A percentile compares a stretch with the other conserved stretches of the same genome.
Conservation (phyloP, 2,888 invertebrate genomes). For the Psylliodes chrysocephalus region DNA sequence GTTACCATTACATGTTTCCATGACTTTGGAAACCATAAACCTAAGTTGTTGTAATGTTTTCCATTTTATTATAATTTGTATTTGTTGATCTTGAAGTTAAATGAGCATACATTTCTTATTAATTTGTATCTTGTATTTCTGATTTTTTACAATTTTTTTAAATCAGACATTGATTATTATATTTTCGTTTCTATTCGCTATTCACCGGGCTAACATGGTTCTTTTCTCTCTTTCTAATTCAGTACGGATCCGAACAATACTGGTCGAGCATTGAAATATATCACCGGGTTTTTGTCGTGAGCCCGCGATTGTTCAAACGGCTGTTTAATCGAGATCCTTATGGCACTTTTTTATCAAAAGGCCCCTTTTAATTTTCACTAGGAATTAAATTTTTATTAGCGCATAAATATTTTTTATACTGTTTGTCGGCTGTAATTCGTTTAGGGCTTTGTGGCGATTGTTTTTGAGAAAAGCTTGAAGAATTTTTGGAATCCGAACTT, state of each 20-base stretch:
- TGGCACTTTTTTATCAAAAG: slow-evolving; percentile 43
- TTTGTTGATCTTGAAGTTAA: too few species aligned
- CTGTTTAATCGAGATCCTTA: slow-evolving; percentile 47
- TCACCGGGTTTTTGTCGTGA: slow-evolving; percentile 46
- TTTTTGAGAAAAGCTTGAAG: neutral
- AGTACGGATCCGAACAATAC: slow-evolving; percentile 46
- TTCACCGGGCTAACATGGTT: slow-evolving; percentile 1
- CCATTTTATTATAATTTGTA: too few species aligned
- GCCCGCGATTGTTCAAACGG: slow-evolving; percentile 47
- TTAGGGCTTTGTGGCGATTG: neutral
- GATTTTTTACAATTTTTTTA: too few species aligned
- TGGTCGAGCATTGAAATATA: slow-evolving; percentile 46
- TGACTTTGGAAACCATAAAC: too few species aligned
- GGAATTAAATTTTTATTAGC: slow-evolving; percentile 38
- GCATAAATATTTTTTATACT: slow-evolving; percentile 41
- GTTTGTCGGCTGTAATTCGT: neutral
- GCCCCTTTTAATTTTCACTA: slow-evolving; percentile 42
- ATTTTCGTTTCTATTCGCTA: neutral
- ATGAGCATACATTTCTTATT: too few species aligned
- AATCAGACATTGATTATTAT: too few species aligned
- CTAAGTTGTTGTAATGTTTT: too few species aligned
- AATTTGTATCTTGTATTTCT: too few species aligned
- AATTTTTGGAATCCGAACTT: neutral
- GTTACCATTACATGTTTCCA: too few species aligned
- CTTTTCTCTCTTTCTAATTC: slow-evolving; percentile 31